Conservation (phyloP, 2,888 invertebrate species). For the Dusona sp. region DNA sequence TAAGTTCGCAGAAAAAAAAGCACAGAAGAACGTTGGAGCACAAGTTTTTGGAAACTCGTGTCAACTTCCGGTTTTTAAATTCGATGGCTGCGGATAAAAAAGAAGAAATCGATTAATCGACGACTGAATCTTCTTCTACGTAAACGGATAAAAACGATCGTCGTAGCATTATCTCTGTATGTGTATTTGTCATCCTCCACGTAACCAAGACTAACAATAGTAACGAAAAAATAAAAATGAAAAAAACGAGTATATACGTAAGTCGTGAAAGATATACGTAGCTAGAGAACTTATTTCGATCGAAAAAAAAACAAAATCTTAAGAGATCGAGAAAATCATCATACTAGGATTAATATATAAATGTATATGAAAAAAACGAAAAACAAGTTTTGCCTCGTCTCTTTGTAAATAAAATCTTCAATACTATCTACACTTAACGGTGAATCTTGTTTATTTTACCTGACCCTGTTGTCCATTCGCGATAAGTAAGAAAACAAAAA, state of each 20-base stretch:
- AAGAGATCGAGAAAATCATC: constrained; percentile 43
- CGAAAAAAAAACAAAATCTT: constrained; percentile 39
- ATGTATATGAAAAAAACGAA: constrained; percentile 61
- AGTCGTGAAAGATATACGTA: constrained; percentile 54
- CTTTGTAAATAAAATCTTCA: constrained; percentile 68
- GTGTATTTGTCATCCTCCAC: constrained; percentile 56
- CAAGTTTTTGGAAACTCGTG: constrained; percentile 32
- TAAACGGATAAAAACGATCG: constrained; percentile 36
- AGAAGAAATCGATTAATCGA: constrained; percentile 29
- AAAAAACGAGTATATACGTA: constrained; percentile 58
- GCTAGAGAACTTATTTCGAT: constrained; percentile 46
- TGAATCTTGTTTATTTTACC: constrained; percentile 12
- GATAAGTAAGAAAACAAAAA: background rate
- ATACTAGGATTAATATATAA: constrained; percentile 57
- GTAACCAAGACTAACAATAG: constrained; percentile 23
- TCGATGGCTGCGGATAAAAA: background rate
- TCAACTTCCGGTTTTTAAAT: constrained; percentile 25
- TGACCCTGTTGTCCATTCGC: background rate
- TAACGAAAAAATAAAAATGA: constrained; percentile 16
- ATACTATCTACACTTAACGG: constrained; percentile 52
- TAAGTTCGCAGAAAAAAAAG: constrained; percentile 35
- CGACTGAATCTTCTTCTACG: constrained; percentile 40
- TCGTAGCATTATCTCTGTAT: constrained; percentile 46
- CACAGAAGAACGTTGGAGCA: constrained; percentile 30
- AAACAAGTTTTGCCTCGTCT: constrained; percentile 56